Base-by-base conservation (phyloP, 2,113 vertebrate species). In the Myrmecobius fasciatus region DNA sequence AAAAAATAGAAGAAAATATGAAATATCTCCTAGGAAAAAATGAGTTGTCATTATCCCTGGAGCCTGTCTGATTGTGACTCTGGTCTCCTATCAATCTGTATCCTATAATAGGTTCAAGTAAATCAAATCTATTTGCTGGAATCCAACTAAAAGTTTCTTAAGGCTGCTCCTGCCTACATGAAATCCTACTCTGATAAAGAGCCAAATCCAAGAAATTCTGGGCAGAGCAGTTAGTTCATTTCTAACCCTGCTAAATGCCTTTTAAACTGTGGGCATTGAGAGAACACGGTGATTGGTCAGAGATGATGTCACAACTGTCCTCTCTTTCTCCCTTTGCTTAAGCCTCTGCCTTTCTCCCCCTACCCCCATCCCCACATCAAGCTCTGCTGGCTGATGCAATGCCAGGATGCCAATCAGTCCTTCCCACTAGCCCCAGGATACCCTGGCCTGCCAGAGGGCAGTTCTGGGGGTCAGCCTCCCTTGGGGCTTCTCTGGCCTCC, bases 221-320 rank as follows among this genome's bases (percentile, higher is more conserved):
- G 49, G 54, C 26, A 56, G 51, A n/a, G 43, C 3, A 4, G 92
- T 43, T 88, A 4, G 92, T 43, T 88, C 31, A 3, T 12, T 92
- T 22, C 53, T 46, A 1, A 51, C 2, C 0, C 4, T 11, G 14
- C 0, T 9, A 10, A 54, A 46, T 26, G 9, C 25, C 24, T 89
- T 83, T 52, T 28, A 52, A 90, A 89, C 31, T 31, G 3, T 56
- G n/a, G 14, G 47, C 49, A 48, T 25, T 12, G 12, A 6, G 7
- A 43, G 75, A 53, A 43, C 4, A 1, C 90, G 94, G 56, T 4
- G 36, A 24, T 26, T 25, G 51, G n/a, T 52, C 22, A 6, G 26
- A 46, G 26, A 53, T n/a, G 60, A 53, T 43, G 89, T 49, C 26
- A 11, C 22, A 24, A 43, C 67, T 83, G 67, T 0, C 1, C 7